Evolutionary conservation across 2,888 invertebrate genomes (phyloP), one percentile per base, ranked within the genome.

Genomic region (Drosophila austrosaltans): DNA sequence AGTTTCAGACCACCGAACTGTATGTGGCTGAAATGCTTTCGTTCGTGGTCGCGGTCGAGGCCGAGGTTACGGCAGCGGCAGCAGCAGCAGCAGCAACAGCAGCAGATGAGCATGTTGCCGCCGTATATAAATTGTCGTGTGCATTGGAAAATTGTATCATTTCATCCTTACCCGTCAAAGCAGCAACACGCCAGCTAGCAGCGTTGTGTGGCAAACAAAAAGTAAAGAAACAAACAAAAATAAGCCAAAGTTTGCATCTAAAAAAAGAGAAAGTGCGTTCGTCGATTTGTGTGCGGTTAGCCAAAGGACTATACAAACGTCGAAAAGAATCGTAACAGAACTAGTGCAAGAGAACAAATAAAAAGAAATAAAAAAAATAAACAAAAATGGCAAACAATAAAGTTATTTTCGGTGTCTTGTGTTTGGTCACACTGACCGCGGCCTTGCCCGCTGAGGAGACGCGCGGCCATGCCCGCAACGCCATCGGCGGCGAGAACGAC

Each of bases 381-480:
- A 66, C 22, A 28, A 90, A 89, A 93, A 93, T 93, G 92, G 92
- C 92, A 85, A 89, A 90, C 81, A 92, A 91, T 90, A 93, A 93
- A 92, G 89, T 93, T 81, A 78, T 89, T 90, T 90, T 93, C 91
- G 93, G 93, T 91, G 90, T 93, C 89, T 91, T 94, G 93, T 94
- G 93, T 92, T 88, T 93, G 88, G 93, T 94, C 89, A 93, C 94
- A 81, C 93, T 94, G 81, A 90, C 93, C 90, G 95, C 95, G 82
- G 95, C 96, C 81, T 93, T 95, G 81, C 96, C 96, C 88, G 95
- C 96, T 59, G 95, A 94, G 93, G 96, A 96, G 85, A 94, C 95
- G 70, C 93, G 93, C 57, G 93, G 93, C 71, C 93, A 93, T 81
- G 93, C 94, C 66, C 92, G 94, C 77, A 95, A 94, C 91, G 93